Evolutionary conservation across 2,888 invertebrate genomes (phyloP), one percentile per base, ranked within the genome.

Genomic region (Clitarchus hookeri): DNA sequence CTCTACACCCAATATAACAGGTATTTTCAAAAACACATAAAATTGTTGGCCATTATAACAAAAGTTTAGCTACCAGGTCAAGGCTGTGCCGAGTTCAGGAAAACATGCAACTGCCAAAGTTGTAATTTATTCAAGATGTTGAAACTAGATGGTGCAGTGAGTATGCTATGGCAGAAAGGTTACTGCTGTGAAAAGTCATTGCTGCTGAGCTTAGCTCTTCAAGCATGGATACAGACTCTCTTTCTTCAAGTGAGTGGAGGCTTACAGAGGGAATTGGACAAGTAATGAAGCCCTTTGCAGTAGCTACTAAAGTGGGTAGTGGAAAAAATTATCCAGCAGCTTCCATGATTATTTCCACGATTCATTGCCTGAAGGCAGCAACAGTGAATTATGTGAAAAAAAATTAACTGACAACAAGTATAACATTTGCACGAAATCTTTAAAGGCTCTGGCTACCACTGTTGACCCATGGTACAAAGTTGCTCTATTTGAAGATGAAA

Each of bases 221-320:
- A 25, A 26, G n/a, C 19, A 12, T 25, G 6, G 80, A 80, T 19
- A 80, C 19, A 6, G 80, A 26, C 19, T 80, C 80, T 80, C 80
- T 26, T 25, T 80, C 26, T 6, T 19, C 25, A 26, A 36, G 8
- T 36, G 80, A 80, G 19, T 80, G 26, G 36, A 11, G 19, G 36
- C 80, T 80, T 26, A 19, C 26, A 12, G 36, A 80, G 12, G 80
- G 80, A 12, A 80, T 80, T 26, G 26, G 8, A 8, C 4, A 65
- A 80, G 26, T 80, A 16, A 80, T 80, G 36, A 80, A 80, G 19
- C 80, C 80, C n/a, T 80, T 80, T 80, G 13, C 80, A 36, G 80
- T 13, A 80, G 80, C 13, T 80, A 80, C 80, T 26, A 80, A 26
- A 26, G 80, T 13, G 19, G 8, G 8, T 25, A 36, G 80, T 80